Evolutionary conservation across 2,797 vertebrate species (phyloP), one percentile per base, ranked within the genome.

Genomic region (Cottoperca gobio): DNA sequence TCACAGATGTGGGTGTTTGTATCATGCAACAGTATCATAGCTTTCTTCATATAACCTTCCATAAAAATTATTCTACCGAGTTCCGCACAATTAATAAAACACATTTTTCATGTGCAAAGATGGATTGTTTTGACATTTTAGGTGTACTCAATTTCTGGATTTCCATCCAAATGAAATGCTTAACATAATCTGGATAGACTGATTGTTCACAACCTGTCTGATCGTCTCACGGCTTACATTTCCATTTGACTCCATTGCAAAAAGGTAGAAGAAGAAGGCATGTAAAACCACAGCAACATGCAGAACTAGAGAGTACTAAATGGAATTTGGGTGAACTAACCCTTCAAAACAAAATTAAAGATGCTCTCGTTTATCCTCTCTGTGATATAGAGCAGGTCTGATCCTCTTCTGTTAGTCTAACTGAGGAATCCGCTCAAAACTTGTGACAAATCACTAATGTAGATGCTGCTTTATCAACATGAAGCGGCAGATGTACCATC

Each of bases 391-490:
- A 76, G 61, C 43, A 50, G 5, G 62, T 57, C 59, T 85, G 70
- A 86, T 82, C 82, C 68, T 64, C 80, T 61, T 50, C 52, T 19
- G 42, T 73, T 50, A 60, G 42, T 74, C 8, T 28, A 24, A 48
- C 46, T 60, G 45, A 68, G n/a, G 64, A 81, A 82, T 76, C 70
- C 13, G 42, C 58, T 81, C 31, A 67, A 58, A 83, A 37, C 42
- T 11, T 8, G 7, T 68, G 63, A 85, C 75, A 76, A 16, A 68
- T 76, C 35, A 50, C 26, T 31, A 10, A 75, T 21, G 40, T 62
- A 72, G 63, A 74, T 49, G 58, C 78, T 31, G 59, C 69, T 74
- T 76, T 54, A 70, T 84, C 71, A 71, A 69, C 76, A 48, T 11
- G 4, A 67, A 61, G 67, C 37, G 26, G 63, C 79, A 71, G 66